A percentile compares a stretch with the other conserved stretches of the same genome.
Evolutionary conservation across 2,113 vertebrate species (phyloP).

Genomic region (Glareola pratincola): DNA sequence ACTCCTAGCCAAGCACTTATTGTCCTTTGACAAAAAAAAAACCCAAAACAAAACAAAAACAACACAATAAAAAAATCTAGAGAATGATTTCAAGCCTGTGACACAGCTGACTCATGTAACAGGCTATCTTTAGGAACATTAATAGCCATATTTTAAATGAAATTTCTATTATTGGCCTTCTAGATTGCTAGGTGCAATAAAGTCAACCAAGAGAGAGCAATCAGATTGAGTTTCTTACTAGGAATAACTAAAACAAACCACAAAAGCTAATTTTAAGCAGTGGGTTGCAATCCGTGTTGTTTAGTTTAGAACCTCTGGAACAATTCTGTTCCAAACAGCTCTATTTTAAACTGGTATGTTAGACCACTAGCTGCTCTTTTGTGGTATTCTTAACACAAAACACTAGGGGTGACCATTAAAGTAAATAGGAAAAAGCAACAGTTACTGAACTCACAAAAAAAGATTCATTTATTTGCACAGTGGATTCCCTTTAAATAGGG

Average conservation of each 20-base stretch:
- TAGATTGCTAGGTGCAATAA: conserved; percentile 30
- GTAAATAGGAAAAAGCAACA: not conserved
- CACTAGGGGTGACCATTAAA: not conserved
- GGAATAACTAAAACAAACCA: conserved; percentile 38
- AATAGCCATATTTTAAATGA: not conserved
- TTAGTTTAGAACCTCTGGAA: not conserved
- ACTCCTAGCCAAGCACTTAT: not conserved
- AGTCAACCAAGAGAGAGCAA: not conserved
- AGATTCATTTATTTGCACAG: not conserved
- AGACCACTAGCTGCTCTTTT: not conserved
- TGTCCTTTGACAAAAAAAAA: not conserved
- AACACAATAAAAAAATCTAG: not conserved
- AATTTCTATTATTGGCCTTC: not conserved
- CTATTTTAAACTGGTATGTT: conserved; percentile 34
- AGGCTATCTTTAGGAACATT: not conserved
- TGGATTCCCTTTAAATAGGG: conserved; percentile 10
- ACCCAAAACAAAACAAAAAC: too few relatives aligned
- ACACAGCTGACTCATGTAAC: not conserved
- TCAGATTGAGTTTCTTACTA: conserved; percentile 51
- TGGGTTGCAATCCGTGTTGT: not conserved
- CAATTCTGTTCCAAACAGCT: not conserved
- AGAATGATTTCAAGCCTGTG: not conserved
- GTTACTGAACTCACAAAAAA: not conserved
- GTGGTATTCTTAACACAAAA: not conserved
- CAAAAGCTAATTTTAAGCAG: conserved; percentile 38